A percentile compares a stretch with the other conserved stretches of the same genome.
Conservation (phyloP, 2,888 invertebrate species). For the Dinocampus coccinellae region DNA sequence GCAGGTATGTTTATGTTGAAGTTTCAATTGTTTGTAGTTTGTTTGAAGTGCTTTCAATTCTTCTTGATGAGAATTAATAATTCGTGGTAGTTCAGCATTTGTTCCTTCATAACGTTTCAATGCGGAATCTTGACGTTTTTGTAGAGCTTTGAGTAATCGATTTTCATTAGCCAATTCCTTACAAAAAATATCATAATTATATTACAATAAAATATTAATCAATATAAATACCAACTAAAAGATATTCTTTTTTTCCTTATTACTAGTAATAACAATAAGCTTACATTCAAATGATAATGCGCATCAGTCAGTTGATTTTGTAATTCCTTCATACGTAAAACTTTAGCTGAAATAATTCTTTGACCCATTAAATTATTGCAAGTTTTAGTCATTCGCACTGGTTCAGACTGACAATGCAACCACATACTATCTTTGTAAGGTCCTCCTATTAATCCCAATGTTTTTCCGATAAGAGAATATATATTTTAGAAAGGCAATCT, state of each 20-base stretch:
- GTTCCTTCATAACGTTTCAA: conserved; percentile 83
- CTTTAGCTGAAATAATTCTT: conserved; percentile 82
- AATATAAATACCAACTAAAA: neutral
- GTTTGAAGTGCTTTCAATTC: conserved; percentile 81
- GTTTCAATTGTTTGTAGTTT: conserved; percentile 78
- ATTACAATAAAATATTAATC: conserved; percentile 61
- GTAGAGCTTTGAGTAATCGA: conserved; percentile 79
- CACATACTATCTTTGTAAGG: conserved; percentile 70
- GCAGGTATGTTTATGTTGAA: conserved; percentile 75
- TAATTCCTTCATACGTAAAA: conserved; percentile 80
- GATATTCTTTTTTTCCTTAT: neutral
- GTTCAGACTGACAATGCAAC: conserved; percentile 62
- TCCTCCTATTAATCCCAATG: conserved; percentile 42
- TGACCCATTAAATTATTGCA: conserved; percentile 67
- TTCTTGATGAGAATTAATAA: conserved; percentile 83
- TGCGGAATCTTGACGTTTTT: conserved; percentile 85
- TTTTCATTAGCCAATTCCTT: conserved; percentile 82
- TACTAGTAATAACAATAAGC: conserved; percentile 44
- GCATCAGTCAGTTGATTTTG: conserved; percentile 86
- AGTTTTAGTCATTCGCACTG: conserved; percentile 41
- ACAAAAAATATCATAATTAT: conserved; percentile 54
- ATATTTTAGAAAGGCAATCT: conserved; percentile 4
- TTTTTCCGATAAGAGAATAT: neutral
- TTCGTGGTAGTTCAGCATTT: conserved; percentile 82
- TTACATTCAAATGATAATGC: conserved; percentile 82